phyloP scores from a whole-genome alignment of 1,140 invertebrate genomes.

The Psilanteris sp. region DNA sequence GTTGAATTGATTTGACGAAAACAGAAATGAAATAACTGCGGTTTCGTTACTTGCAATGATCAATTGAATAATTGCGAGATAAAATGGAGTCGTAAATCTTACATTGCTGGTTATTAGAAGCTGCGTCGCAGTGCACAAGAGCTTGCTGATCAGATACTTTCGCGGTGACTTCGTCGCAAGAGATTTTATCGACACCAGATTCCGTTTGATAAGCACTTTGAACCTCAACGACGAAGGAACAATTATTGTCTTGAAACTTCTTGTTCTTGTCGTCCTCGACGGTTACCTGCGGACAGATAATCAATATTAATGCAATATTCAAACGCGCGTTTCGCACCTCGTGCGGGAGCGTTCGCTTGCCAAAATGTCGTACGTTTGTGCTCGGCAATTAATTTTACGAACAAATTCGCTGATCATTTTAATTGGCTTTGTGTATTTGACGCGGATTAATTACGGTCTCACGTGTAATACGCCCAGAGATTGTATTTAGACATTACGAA shows the following conservation, averaged over 20 bases:
- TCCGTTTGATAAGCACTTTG: slow-evolving; percentile 71
- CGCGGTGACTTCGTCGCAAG: slow-evolving; percentile 66
- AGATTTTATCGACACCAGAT: slow-evolving; percentile 66
- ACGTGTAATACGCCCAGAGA: neutral
- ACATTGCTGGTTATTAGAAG: slow-evolving; percentile 71
- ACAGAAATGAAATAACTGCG: too few species aligned
- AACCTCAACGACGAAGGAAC: slow-evolving; percentile 89
- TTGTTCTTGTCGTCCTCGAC: slow-evolving; percentile 72
- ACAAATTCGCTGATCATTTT: too few species aligned
- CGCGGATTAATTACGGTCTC: too few species aligned
- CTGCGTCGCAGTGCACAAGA: slow-evolving; percentile 80
- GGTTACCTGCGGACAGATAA: slow-evolving; percentile 70
- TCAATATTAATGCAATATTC: slow-evolving; percentile 10
- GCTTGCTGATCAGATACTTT: slow-evolving; percentile 80
- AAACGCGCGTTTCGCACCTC: neutral
- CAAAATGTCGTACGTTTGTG: neutral
- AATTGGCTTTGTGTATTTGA: too few species aligned
- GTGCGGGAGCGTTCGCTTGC: neutral
- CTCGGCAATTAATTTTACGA: too few species aligned
- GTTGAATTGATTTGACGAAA: too few species aligned
- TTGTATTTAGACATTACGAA: slow-evolving; percentile 7
- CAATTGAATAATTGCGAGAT: too few species aligned
- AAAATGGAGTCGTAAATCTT: slow-evolving; percentile 15
- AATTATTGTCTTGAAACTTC: slow-evolving; percentile 82
- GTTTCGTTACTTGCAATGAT: too few species aligned